Evolutionary conservation across 2,888 invertebrate species (phyloP), one percentile per base, ranked within the genome.

Genomic region (Lottia scabra): DNA sequence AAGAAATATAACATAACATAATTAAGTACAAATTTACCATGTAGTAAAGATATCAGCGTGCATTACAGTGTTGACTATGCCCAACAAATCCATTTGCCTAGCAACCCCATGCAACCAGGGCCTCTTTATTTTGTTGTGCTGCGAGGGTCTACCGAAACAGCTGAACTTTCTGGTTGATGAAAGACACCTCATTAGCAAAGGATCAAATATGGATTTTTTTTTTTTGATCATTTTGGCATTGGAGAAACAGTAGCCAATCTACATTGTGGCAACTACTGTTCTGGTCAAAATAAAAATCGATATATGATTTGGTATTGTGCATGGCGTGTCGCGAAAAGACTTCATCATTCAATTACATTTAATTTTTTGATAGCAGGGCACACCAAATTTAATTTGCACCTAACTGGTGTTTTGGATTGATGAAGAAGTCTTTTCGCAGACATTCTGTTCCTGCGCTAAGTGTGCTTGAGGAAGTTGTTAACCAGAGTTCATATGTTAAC

Each of bases 51-150:
- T 2, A 27, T 64, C 5, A 27, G n/a, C 0, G 46, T 69, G 63
- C 80, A 79, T 48, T 80, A 81, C 46, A 70, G 68, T 13, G 78
- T 78, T 74, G 80, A 81, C 44, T 79, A 73, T 77, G 78, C 79
- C 26, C 81, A 82, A 38, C 80, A 81, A 62, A 73, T 81, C 13
- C 75, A 78, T 46, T 80, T 74, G 48, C 81, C 78, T 3, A 76
- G 69, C 30, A 70, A 79, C 48, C 75, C 81, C 16, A 70, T 73
- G 26, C 80, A 82, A 69, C 80, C 80, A n/a, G 83, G 84, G 23
- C 81, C 80, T 15, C 62, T 81, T 0, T 79, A 75, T 63, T 83
- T 83, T 65, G 73, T 74, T 45, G 78, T 77, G 6, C 69, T 75
- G 75, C 63, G 80, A 79, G 62, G 77, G 74, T 2, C 5, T 74